phyloP scores from a whole-genome alignment of 2,888 invertebrate species.

The Dendrolimus houi region DNA sequence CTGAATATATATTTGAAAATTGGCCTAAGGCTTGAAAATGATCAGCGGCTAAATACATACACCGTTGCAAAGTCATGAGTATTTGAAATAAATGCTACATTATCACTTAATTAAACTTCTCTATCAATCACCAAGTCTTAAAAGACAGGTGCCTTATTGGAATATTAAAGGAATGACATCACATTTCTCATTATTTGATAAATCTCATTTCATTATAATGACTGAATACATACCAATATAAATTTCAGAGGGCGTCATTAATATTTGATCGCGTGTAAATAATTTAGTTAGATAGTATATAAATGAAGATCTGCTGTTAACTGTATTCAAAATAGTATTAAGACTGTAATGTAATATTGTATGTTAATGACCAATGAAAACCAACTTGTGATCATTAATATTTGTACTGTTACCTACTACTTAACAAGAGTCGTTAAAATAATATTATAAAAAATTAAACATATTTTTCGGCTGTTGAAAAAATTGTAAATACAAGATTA shows the following conservation, averaged over 20 bases:
- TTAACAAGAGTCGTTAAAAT: slow-evolving; percentile 78
- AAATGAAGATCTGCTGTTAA: slow-evolving; percentile 67
- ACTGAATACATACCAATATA: slow-evolving; percentile 14
- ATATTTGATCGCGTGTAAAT: slow-evolving; percentile 38
- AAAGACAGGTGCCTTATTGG: slow-evolving; percentile 29
- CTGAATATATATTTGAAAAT: too few species aligned
- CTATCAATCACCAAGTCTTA: slow-evolving; percentile 13
- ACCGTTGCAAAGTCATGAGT: too few species aligned
- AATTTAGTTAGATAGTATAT: slow-evolving; percentile 49
- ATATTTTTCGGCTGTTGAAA: slow-evolving; percentile 77
- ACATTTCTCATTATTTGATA: slow-evolving; percentile 7
- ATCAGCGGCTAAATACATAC: too few species aligned
- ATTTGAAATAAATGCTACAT: too few species aligned
- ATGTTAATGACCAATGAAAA: slow-evolving; percentile 78
- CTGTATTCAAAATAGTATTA: slow-evolving; percentile 64
- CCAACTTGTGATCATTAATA: slow-evolving; percentile 78
- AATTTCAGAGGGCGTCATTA: slow-evolving; percentile 17
- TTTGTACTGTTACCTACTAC: slow-evolving; percentile 78
- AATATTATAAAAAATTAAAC: slow-evolving; percentile 74
- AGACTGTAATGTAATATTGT: slow-evolving; percentile 71
- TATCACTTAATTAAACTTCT: too few species aligned
- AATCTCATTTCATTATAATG: slow-evolving; percentile 1
- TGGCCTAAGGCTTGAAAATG: too few species aligned
- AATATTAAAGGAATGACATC: slow-evolving; percentile 15
- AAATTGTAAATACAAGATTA: slow-evolving; percentile 76